Evolutionary conservation across 2,113 vertebrate species (phyloP), one percentile per base, ranked within the genome.

Genomic region (Maccullochella peelii): DNA sequence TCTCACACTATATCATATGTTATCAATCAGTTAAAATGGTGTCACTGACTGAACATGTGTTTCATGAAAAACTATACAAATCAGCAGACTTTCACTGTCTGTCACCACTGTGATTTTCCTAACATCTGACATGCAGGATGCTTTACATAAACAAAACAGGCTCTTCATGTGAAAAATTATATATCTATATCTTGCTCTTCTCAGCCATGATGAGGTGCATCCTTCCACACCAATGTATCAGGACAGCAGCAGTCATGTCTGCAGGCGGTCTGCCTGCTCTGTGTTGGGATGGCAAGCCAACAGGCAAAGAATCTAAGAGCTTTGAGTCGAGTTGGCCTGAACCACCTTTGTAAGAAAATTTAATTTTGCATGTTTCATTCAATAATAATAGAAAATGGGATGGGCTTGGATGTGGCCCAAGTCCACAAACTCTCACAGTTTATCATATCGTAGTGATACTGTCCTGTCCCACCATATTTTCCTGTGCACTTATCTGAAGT

Each of bases 221-320:
- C 80, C 73, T 73, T 88, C 66, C 66, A 73, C 76, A 81, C 66
- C 57, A 12, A 27, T 80, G 74, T 82, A 44, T 68, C 54, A 44
- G 40, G 40, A 81, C 65, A 61, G 72, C 38, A 73, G 74, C 67
- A 14, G 66, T 38, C 69, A 68, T 16, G 15, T 84, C 73, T 71
- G 52, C 73, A 47, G 52, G 9, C 47, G 71, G 65, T 23, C 68
- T 38, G 49, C 55, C 54, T 65, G 73, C 73, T 36, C 5, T n/a
- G 30, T 81, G 66, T 52, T 58, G 47, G 71, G 57, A 55, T 52
- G 23, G 27, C 40, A 52, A 44, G 10, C 23, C 33, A 74, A 44
- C 21, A 36, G 33, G 14, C 65, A 49, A 30, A 50, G 2, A 23
- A 44, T 54, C 55, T 23, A 23, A 38, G 62, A 1, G 0, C 23